These are phyloP conservation scores for Corythoichthys haematopterus DNA, from an alignment of 2,113 vertebrate genomes.

Conservation along the genomic window DNA sequence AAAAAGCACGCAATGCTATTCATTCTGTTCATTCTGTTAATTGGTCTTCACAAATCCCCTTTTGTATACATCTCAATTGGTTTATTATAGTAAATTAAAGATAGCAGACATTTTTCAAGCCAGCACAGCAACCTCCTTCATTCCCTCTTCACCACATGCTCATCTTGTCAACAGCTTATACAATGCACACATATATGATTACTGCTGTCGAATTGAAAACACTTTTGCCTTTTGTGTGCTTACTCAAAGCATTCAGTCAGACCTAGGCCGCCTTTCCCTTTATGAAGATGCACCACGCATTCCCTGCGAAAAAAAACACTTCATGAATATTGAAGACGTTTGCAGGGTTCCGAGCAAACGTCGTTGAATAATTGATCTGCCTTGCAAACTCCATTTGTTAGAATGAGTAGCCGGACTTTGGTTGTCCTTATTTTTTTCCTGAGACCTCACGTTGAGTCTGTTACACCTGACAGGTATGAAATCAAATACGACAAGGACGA, in stretches of 20 bases:
- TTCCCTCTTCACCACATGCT: conserved; percentile 45
- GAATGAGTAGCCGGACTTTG: conserved; percentile 9
- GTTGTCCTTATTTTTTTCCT: conserved; percentile 1
- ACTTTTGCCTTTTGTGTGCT: background rate
- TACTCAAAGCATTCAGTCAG: conserved; percentile 11
- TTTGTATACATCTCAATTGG: conserved; percentile 18
- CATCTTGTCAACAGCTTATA: conserved; percentile 41
- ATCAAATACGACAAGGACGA: conserved; percentile 96
- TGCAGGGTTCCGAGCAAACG: conserved; percentile 52
- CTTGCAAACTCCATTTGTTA: conserved; percentile 47
- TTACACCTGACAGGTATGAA: conserved; percentile 79
- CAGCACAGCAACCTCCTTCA: conserved; percentile 39
- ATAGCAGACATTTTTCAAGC: conserved; percentile 49
- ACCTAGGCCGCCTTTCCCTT: background rate
- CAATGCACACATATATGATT: conserved; percentile 19
- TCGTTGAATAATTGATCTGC: conserved; percentile 71
- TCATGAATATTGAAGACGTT: conserved; percentile 66
- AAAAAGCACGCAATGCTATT: background rate
- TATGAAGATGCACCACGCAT: conserved; percentile 3
- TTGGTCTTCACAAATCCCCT: background rate
- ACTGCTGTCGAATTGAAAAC: conserved; percentile 14
- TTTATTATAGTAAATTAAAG: conserved; percentile 46
- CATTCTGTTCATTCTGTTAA: background rate
- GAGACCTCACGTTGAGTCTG: background rate
- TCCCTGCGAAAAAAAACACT: conserved; percentile 18